Evolutionary conservation across 2,113 vertebrate genomes (phyloP).

Genomic region (Onychostruthus taczanowskii): DNA sequence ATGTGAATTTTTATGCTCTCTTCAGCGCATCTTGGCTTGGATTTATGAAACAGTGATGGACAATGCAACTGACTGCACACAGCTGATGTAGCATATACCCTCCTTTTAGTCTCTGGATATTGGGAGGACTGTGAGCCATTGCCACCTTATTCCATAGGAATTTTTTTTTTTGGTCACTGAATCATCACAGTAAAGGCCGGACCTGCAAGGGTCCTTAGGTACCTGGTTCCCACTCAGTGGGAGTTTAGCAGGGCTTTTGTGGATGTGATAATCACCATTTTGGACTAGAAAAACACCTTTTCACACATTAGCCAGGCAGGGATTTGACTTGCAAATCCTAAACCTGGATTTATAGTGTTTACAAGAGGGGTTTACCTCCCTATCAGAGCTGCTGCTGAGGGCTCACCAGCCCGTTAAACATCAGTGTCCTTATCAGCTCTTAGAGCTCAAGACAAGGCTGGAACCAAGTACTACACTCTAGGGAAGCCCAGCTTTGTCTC

Average conservation of each 20-base stretch:
- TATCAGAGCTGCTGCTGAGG: background rate
- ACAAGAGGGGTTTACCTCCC: background rate
- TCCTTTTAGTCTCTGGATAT: background rate
- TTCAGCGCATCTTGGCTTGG: background rate
- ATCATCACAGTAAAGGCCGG: background rate
- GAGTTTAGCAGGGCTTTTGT: background rate
- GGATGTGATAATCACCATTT: background rate
- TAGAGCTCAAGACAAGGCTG: background rate
- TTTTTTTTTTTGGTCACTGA: background rate
- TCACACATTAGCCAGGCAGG: background rate
- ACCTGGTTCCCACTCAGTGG: background rate
- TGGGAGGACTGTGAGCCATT: background rate
- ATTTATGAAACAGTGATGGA: background rate
- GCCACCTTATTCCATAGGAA: background rate
- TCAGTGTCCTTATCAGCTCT: background rate
- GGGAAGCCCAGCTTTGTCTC: background rate
- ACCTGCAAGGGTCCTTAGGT: background rate
- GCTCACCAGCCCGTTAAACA: accelerated
- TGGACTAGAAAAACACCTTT: background rate
- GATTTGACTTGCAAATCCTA: background rate
- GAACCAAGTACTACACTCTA: accelerated
- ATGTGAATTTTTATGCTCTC: background rate
- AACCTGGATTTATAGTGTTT: background rate
- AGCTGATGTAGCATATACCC: background rate
- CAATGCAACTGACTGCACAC: background rate